These are phyloP conservation scores for Pocillopora verrucosa DNA, from an alignment of 64 coral and sea anemone species.

Conservation along the genomic window DNA sequence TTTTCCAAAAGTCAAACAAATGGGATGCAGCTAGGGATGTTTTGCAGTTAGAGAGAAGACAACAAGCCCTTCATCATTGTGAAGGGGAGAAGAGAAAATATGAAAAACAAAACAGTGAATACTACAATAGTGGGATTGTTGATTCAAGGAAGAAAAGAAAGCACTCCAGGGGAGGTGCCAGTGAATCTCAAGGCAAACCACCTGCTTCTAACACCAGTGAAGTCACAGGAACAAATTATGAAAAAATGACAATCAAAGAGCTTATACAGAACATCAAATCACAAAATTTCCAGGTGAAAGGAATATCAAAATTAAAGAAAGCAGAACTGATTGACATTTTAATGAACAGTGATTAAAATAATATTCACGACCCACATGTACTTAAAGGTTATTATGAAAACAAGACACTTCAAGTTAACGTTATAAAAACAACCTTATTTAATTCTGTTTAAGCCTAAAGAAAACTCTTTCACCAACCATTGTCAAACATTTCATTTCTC, in stretches of 20 bases:
- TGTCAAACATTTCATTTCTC: no score
- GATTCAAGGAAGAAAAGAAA: constrained; percentile 29
- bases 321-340: constrained; percentile 13
- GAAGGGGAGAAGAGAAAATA: constrained; percentile 45
- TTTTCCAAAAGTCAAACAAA: constrained; percentile 24
- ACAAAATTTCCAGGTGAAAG: neutral
- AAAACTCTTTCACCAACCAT: no score
- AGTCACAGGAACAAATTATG: neutral
- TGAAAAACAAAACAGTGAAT: constrained; percentile 28
- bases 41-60: constrained; percentile 6
- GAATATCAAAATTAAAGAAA: constrained; percentile 18
- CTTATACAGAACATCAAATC: constrained; percentile 37
- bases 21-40: constrained; percentile 46
- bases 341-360: no score
- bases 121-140: constrained; percentile 32
- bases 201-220: constrained; percentile 5
- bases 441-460: no score
- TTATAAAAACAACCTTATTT: no score
- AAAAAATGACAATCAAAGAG: constrained; percentile 43
- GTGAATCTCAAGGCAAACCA: constrained; percentile 8
- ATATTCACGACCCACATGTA: no score
- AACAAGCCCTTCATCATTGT: constrained; percentile 14
- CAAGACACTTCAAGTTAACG: no score
- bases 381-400: no score
- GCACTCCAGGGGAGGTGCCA: constrained; percentile 29